Conservation (phyloP, 2,888 invertebrate species). For the Meghimatium bilineatum region DNA sequence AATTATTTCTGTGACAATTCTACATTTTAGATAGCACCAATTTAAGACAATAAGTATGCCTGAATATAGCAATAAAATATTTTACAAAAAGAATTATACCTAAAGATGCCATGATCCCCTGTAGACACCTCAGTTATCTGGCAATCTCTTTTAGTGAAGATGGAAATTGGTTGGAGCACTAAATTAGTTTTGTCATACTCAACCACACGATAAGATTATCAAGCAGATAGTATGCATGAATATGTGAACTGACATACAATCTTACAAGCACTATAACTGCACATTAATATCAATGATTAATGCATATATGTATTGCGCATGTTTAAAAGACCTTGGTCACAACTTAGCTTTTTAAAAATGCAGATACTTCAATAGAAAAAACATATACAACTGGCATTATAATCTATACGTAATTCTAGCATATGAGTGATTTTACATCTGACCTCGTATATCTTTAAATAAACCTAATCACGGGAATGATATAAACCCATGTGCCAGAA, state of each 20-base stretch:
- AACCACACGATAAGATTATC: neutral
- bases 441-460: neutral
- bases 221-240: neutral
- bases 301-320: neutral
- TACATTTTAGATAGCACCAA: neutral
- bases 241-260: neutral
- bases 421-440: neutral
- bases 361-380: neutral
- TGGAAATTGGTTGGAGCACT: neutral
- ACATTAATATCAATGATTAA: neutral
- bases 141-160: neutral
- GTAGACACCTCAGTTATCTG: neutral
- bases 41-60: neutral
- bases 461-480: neutral
- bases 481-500: neutral
- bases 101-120: neutral
- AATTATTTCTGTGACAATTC: neutral
- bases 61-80: constrained; percentile 12
- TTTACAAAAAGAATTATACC: neutral
- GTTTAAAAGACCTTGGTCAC: neutral
- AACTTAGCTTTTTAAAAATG: neutral
- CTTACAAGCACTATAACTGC: neutral
- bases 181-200: neutral
- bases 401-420: neutral
- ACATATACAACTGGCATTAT: neutral